Percentiles rank a stretch among this genome's conserved stretches.
These are phyloP conservation scores for Neodontobutis hainanensis DNA, from an alignment of 2,113 vertebrate genomes.

Conservation along the genomic window DNA sequence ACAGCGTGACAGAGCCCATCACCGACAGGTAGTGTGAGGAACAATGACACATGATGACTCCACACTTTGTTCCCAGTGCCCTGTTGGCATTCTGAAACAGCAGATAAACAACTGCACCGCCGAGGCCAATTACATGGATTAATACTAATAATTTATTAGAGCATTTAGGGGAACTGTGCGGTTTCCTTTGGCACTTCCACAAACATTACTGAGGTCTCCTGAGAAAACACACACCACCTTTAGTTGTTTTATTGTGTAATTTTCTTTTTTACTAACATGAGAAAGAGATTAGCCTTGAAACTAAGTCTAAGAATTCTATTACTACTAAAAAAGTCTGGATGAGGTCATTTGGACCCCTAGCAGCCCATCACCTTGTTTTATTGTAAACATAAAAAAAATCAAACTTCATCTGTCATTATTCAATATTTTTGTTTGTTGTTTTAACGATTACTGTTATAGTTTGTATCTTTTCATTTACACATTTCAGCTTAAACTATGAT, in stretches of 20 bases:
- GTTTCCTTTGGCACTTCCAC: conserved; percentile 1
- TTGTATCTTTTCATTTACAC: no score
- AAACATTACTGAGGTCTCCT: conserved; percentile 6
- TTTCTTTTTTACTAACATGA: not conserved
- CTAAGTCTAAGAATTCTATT: no score
- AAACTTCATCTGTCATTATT: no score
- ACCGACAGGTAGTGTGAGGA: conserved; percentile 22
- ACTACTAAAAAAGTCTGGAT: no score
- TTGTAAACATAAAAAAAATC: no score
- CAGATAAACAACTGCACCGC: conserved; percentile 1
- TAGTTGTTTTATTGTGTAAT: conserved; percentile 15
- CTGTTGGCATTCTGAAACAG: conserved; percentile 8
- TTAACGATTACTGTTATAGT: no score
- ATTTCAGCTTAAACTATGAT: no score
- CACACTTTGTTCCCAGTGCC: conserved; percentile 20
- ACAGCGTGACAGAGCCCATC: conserved; percentile 34
- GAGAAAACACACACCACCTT: not conserved
- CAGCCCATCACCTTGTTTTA: no score
- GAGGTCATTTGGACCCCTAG: no score
- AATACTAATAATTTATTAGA: conserved; percentile 24
- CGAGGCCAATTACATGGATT: conserved; percentile 25
- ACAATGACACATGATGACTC: not conserved
- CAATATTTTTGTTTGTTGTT: no score
- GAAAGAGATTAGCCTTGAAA: no score
- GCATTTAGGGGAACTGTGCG: conserved; percentile 14